Evolutionary conservation across 1,140 invertebrate species (phyloP).

Genomic region (Sitophilus oryzae): DNA sequence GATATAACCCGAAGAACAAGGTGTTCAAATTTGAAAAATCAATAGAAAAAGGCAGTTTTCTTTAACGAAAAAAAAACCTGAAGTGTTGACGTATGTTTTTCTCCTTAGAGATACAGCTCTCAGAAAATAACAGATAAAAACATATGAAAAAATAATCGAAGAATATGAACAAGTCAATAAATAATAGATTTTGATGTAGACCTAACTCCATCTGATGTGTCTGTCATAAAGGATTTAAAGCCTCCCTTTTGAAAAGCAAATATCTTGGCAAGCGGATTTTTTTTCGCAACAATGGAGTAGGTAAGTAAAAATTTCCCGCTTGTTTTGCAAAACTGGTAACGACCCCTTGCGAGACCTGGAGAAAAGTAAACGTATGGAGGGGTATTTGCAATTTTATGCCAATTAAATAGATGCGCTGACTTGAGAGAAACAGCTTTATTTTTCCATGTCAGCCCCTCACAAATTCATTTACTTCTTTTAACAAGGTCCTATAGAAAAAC

Average conservation of each 20-base stretch:
- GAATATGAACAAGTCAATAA: too few species aligned
- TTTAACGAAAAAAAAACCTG: too few species aligned
- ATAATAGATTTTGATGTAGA: too few species aligned
- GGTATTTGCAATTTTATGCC: constrained; percentile 23
- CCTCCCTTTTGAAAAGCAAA: constrained; percentile 8
- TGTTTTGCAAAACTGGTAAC: constrained; percentile 16
- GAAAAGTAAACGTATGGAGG: constrained; percentile 18
- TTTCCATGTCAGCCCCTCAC: constrained; percentile 1
- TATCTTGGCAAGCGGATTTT: constrained; percentile 10
- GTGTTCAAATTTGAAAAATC: too few species aligned
- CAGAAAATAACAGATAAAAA: too few species aligned
- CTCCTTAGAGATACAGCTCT: too few species aligned
- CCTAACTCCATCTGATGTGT: too few species aligned
- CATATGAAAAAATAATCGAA: too few species aligned
- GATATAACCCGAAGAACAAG: too few species aligned
- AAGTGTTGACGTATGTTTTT: too few species aligned
- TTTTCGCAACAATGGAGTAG: background rate
- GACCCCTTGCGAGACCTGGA: constrained; percentile 11
- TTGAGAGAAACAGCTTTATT: constrained; percentile 14
- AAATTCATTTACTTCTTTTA: constrained; percentile 6
- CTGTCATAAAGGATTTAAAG: background rate
- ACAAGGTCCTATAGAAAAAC: background rate
- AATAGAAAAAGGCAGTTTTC: too few species aligned
- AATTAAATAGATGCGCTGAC: constrained; percentile 21
- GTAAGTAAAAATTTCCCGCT: constrained; percentile 15